Base-by-base conservation (phyloP, 2,888 invertebrate genomes). In the Drosophila mimica region DNA sequence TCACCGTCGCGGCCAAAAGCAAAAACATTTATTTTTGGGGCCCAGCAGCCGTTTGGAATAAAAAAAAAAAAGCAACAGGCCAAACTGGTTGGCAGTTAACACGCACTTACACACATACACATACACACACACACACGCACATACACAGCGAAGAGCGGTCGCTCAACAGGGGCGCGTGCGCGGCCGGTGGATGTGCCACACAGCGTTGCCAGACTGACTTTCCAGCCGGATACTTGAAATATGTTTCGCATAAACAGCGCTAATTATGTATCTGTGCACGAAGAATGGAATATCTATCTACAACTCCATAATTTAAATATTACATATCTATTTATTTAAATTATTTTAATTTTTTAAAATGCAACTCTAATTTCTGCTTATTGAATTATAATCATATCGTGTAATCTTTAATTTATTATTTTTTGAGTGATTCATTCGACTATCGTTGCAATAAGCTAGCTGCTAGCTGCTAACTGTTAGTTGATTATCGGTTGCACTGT, bases 61-160 rank as follows among this genome's bases (percentile, higher is more conserved):
- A 57, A 60, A 61, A 36, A 25, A 38, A 51, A 46, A 64, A 64
- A 40, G 56, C 53, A 79, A 70, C 52, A 62, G 65, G 56, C 66
- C 56, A 82, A 81, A 81, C 80, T 79, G 80, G 80, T 81, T 81
- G 65, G 53, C 65, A 69, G 62, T 70, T 75, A 77, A 77, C 62
- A 77, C 78, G 68, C 73, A 64, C 71, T 52, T 40, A 61, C 59
- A 58, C 38, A 63, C 25, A 43, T 15, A 40, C 56, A 33, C 34
- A 65, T 15, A 52, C 20, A 62, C 20, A 49, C n/a, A 58, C n/a
- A 43, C n/a, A 31, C 13, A 38, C 31, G 43, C 38, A 46, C 49
- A 36, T 33, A 52, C 49, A 72, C 52, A 46, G 36, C 40, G 13
- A 20, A 49, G 36, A 62, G 48, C 28, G 38, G 20, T 31, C 28